phyloP scores from a whole-genome alignment of 2,113 vertebrate genomes.

The Rhynchopsitta pachyrhyncha region DNA sequence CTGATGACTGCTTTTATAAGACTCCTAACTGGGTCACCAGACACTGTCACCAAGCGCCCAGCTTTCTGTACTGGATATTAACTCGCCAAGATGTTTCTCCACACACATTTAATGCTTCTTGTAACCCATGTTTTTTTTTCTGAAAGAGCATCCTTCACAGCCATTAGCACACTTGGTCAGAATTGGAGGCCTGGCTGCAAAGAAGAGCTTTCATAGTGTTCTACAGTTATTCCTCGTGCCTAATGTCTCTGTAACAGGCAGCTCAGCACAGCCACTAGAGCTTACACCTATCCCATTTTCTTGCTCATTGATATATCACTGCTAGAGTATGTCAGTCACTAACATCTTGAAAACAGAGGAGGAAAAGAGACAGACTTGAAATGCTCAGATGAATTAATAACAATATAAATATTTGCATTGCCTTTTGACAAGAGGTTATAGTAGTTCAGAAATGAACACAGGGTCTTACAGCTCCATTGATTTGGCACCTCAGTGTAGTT shows the following conservation, averaged over 20 bases:
- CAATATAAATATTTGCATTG: slow-evolving; percentile 8
- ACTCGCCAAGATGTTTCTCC: neutral
- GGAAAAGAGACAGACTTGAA: neutral
- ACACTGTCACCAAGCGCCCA: neutral
- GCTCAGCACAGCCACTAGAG: neutral
- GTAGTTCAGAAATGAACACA: neutral
- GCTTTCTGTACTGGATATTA: neutral
- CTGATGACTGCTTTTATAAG: neutral
- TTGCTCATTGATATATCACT: slow-evolving; percentile 47
- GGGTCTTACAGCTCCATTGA: neutral
- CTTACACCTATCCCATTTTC: neutral
- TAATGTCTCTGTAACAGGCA: neutral
- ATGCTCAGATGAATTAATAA: neutral
- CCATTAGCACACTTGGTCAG: neutral
- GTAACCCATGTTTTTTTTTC: neutral
- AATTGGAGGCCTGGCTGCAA: neutral
- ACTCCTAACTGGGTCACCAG: neutral
- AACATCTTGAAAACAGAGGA: slow-evolving; percentile 40
- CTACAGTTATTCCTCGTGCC: neutral
- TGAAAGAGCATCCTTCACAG: neutral
- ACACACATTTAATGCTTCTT: neutral
- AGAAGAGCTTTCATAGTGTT: neutral
- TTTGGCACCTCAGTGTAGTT: neutral
- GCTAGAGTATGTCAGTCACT: slow-evolving; percentile 34
- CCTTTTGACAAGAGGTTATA: slow-evolving; percentile 13